Evolutionary conservation across 2,888 invertebrate species (phyloP), one percentile per base, ranked within the genome.

Genomic region (Lithophane ornitopus): DNA sequence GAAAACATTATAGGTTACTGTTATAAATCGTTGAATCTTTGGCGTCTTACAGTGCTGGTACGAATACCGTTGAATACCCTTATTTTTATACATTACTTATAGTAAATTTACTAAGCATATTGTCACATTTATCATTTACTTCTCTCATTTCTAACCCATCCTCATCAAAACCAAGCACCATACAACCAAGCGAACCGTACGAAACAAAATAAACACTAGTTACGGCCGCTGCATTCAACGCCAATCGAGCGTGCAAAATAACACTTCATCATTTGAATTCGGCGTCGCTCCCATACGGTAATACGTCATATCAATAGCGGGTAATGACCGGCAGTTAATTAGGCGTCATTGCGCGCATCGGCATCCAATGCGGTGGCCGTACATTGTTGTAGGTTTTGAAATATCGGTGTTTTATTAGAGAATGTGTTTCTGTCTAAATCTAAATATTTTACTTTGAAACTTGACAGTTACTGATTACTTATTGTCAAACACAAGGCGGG

Each of bases 221-320:
- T 78, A 86, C 85, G 74, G 71, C 19, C 54, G n/a, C 12, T 70
- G 80, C 76, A 80, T 88, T 86, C 74, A 59, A 80, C 74, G 77
- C 74, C 78, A 76, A 74, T 79, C 86, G 75, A 74, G 73, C 82
- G 78, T 78, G 72, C 76, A 73, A 71, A 80, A 88, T 81, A 84
- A 88, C 89, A 88, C 88, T 88, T 88, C 82, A 87, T 81, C 78
- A 87, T 84, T 86, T 79, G 75, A 86, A 88, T 81, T 88, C 67
- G 78, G 67, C 82, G 82, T 82, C 82, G 73, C 85, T 73, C 73
- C 79, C 77, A 74, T 80, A 76, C 88, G 86, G 65, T 84, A 81
- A 83, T 88, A 84, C 75, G 87, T 84, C 88, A 87, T 87, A 87
- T 87, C 87, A 86, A 88, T 84, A 82, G 85, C 74, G 76, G 74